These are phyloP conservation scores for Steatornis caripensis DNA, from an alignment of 2,113 vertebrate species.

Conservation along the genomic window DNA sequence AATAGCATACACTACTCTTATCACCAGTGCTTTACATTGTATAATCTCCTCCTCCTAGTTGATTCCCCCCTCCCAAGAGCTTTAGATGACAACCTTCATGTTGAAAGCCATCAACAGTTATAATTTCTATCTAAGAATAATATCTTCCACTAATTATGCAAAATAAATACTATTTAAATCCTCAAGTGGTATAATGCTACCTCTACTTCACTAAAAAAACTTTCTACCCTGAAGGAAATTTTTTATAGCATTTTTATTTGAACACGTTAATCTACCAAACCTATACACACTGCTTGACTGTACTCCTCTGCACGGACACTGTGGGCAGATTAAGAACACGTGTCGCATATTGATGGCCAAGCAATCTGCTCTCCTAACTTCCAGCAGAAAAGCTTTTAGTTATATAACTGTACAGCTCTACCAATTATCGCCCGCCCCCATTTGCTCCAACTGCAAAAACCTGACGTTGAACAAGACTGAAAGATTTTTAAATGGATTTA, in stretches of 20 bases:
- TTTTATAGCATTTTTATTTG: background rate
- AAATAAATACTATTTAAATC: slow-evolving; percentile 18
- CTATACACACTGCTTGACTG: background rate
- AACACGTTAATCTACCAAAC: background rate
- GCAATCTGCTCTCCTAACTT: slow-evolving; percentile 47
- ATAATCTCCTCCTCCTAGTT: background rate
- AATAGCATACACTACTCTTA: background rate
- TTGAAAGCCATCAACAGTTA: background rate
- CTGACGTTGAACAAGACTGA: background rate
- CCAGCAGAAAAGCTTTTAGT: slow-evolving; percentile 22
- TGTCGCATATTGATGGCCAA: slow-evolving; percentile 34
- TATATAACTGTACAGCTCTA: slow-evolving; percentile 47
- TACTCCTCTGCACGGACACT: slow-evolving; percentile 55
- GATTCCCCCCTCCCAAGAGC: background rate
- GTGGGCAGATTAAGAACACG: slow-evolving; percentile 46
- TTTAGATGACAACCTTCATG: background rate
- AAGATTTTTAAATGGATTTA: background rate
- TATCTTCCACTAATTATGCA: background rate
- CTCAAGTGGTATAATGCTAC: background rate
- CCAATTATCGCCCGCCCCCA: slow-evolving; percentile 57
- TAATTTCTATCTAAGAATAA: background rate
- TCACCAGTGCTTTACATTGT: background rate
- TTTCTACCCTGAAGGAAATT: background rate
- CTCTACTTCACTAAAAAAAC: background rate
- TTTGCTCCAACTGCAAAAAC: slow-evolving; percentile 45